These are phyloP conservation scores for Drosophila ironensis DNA, from an alignment of 1,140 invertebrate species.

Conservation along the genomic window DNA sequence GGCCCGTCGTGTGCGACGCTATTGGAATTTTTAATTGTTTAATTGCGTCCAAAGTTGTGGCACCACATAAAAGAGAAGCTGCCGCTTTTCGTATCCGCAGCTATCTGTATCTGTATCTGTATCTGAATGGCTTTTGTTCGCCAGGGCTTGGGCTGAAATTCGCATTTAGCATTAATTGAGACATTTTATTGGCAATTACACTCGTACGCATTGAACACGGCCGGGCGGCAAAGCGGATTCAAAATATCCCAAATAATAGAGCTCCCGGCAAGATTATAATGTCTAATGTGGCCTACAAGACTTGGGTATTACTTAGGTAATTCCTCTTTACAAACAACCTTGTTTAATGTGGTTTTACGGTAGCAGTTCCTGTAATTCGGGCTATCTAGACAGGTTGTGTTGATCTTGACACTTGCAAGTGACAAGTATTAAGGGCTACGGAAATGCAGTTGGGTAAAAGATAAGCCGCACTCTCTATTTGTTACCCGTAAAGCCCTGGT, in stretches of 20 bases:
- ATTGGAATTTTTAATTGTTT: slow-evolving; percentile 74
- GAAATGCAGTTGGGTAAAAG: no score
- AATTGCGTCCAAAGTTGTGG: slow-evolving; percentile 56
- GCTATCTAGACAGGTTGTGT: slow-evolving; percentile 9
- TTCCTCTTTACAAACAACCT: no score
- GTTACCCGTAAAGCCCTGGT: no score
- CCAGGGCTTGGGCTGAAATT: slow-evolving; percentile 25
- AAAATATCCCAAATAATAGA: not conserved
- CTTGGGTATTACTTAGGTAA: no score
- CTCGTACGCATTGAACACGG: slow-evolving; percentile 12
- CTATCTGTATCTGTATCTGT: slow-evolving; percentile 19
- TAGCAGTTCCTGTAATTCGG: not conserved
- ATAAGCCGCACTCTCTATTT: no score
- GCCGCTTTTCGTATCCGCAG: slow-evolving; percentile 42
- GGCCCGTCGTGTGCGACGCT: slow-evolving; percentile 37
- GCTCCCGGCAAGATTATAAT: not conserved
- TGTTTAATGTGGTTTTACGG: not conserved
- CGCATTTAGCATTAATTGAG: slow-evolving; percentile 47
- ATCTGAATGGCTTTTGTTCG: no score
- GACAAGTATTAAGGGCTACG: not conserved
- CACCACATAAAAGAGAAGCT: slow-evolving; percentile 49
- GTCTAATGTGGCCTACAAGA: not conserved
- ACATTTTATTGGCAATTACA: slow-evolving; percentile 41
- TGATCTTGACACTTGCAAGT: slow-evolving; percentile 21
- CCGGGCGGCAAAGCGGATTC: not conserved